Percentiles rank a stretch among this genome's conserved stretches.
phyloP scores from a whole-genome alignment of 2,888 invertebrate species.

The Aspidiotus rigidus region DNA sequence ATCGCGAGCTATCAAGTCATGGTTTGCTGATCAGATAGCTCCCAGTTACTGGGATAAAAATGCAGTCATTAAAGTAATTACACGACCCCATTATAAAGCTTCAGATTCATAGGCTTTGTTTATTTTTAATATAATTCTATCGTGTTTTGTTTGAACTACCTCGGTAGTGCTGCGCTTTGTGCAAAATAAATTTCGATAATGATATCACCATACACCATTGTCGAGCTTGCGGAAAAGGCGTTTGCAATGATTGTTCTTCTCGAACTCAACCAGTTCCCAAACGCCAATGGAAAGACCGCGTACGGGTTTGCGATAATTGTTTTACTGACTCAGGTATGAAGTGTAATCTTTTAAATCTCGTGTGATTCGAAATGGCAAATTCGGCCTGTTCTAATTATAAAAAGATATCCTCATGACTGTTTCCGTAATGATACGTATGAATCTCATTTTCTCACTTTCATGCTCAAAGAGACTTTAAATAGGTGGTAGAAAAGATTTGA shows the following conservation, averaged over 20 bases:
- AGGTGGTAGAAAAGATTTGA: too few species aligned
- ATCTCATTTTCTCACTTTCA: too few species aligned
- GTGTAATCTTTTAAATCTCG: not conserved
- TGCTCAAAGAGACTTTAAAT: too few species aligned
- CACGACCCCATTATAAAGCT: slow-evolving; percentile 11
- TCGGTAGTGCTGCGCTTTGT: slow-evolving; percentile 55
- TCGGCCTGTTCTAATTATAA: not conserved
- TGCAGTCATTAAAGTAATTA: slow-evolving; percentile 57
- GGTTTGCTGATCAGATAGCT: slow-evolving; percentile 68
- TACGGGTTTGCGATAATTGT: slow-evolving; percentile 65
- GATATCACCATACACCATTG: slow-evolving; percentile 62
- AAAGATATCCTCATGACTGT: not conserved
- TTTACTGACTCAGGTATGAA: slow-evolving; percentile 40
- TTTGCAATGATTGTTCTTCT: slow-evolving; percentile 63
- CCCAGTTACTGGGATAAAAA: slow-evolving; percentile 75
- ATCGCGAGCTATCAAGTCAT: slow-evolving; percentile 57
- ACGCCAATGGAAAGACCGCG: slow-evolving; percentile 60
- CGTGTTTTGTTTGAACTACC: slow-evolving; percentile 22
- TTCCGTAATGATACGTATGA: too few species aligned
- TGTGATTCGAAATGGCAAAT: not conserved
- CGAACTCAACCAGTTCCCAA: slow-evolving; percentile 58
- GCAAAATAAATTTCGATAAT: slow-evolving; percentile 51
- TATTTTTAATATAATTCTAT: slow-evolving; percentile 13
- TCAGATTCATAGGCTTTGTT: not conserved
- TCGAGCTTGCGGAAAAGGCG: slow-evolving; percentile 68